phyloP scores from a whole-genome alignment of 37 sponge, comb jelly and placozoan species.

The Agelas oroides region DNA sequence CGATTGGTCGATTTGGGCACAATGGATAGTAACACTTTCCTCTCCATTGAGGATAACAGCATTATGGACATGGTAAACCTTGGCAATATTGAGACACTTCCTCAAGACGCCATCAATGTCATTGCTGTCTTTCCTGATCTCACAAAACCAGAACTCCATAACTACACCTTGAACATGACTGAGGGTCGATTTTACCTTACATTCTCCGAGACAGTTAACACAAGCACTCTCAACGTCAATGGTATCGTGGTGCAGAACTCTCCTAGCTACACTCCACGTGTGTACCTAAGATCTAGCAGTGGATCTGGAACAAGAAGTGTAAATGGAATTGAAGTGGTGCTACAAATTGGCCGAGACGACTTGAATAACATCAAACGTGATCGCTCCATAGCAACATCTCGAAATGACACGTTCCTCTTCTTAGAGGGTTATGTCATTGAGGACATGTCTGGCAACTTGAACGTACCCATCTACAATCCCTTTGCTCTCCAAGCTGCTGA shows the following conservation, averaged over 20 bases:
- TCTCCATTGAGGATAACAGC: constrained; percentile 51
- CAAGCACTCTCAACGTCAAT: constrained; percentile 63
- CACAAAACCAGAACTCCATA: constrained; percentile 64
- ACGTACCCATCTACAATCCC: constrained; percentile 66
- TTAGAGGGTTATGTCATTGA: constrained; percentile 55
- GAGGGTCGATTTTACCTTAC: constrained; percentile 68
- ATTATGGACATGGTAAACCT: constrained; percentile 82
- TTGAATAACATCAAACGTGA: constrained; percentile 85
- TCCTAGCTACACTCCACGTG: constrained; percentile 32
- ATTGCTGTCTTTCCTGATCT: constrained; percentile 22
- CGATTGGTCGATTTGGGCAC: constrained; percentile 69
- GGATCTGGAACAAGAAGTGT: constrained; percentile 38
- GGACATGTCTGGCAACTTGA: constrained; percentile 79
- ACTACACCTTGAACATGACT: constrained; percentile 60
- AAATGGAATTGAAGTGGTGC: constrained; percentile 29
- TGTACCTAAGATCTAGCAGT: constrained; percentile 22
- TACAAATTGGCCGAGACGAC: constrained; percentile 80
- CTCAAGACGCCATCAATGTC: constrained; percentile 19
- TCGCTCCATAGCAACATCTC: constrained; percentile 67
- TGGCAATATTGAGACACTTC: constrained; percentile 30
- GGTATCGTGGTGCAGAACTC: constrained; percentile 74
- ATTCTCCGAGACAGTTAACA: constrained; percentile 91
- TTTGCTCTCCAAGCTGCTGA: constrained; percentile 43
- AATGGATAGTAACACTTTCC: constrained; percentile 46
- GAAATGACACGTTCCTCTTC: constrained; percentile 66